Conservation (phyloP, 2,797 vertebrate genomes). For the Heteromormyrus szaboi region DNA sequence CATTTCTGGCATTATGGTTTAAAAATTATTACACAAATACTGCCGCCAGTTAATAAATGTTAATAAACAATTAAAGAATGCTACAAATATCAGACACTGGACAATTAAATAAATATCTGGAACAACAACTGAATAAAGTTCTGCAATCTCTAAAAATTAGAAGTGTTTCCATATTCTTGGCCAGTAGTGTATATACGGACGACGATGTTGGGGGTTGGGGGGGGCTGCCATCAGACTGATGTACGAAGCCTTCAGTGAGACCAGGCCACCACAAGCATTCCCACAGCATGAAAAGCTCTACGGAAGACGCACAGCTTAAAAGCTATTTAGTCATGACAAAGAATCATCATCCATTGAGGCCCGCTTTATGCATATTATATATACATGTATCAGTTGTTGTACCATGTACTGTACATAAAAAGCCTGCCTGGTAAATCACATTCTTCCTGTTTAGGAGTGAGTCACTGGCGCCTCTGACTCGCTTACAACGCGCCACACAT, state of each 20-base stretch:
- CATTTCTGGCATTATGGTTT: neutral
- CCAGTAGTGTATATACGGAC: neutral
- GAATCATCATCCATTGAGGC: neutral
- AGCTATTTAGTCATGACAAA: neutral
- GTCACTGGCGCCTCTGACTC: neutral
- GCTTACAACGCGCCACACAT: neutral
- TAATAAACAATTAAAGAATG: neutral
- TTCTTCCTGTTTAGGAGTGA: conserved; percentile 1
- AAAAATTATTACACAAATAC: neutral
- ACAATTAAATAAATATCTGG: neutral
- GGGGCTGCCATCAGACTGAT: neutral
- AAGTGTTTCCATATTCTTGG: neutral
- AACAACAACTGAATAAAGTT: neutral
- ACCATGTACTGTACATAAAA: conserved; percentile 44
- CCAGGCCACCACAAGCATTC: neutral
- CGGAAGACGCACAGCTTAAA: neutral
- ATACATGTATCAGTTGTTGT: conserved; percentile 28
- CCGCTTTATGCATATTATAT: conserved; percentile 41
- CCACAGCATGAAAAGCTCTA: neutral
- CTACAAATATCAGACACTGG: neutral
- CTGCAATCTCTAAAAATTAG: neutral
- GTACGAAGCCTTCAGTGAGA: neutral
- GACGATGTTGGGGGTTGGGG: neutral
- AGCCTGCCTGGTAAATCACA: conserved; percentile 24
- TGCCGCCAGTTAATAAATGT: neutral